Base-by-base conservation (phyloP, 2,797 vertebrate genomes). In the Nothura maculosa region DNA sequence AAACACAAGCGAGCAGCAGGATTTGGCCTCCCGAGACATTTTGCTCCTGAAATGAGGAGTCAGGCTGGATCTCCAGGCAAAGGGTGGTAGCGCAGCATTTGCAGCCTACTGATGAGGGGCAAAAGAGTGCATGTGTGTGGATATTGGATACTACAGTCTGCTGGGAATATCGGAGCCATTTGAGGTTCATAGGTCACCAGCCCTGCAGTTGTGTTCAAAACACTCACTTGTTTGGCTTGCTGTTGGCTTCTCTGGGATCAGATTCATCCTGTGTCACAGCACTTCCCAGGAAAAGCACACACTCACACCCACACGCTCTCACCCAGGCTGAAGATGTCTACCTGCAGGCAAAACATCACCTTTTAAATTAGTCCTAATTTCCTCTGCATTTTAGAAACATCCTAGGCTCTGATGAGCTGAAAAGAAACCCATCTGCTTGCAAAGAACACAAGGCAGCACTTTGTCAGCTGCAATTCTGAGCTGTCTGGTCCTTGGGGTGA, bases 311-410 rank as follows among this genome's bases (percentile, higher is more conserved):
- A 11, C n/a, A 2, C 5, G 7, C 58, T 93, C 72, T 89, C 85
- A 58, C 58, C 72, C 16, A 34, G 48, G 73, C 22, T 8, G 54
- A 82, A 74, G n/a, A 54, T 30, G 18, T 75, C 57, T 89, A 84
- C 86, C 83, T 84, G 74, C 81, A 38, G 78, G 90, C 84, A 90
- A 93, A 91, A 70, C 32, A 76, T 21, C 85, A 81, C 70, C 77
- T 93, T 93, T 96, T 93, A 57, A 84, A 95, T 94, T 91, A 91
- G 57, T 81, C 87, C 70, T 88, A 30, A 76, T 87, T 79, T 92
- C 36, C 61, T 91, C 61, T 81, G 70, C 25, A 21, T 34, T 81
- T 84, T 7, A 69, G 80, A 83, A 86, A 79, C 52, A 91, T 48
- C 55, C 80, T 60, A 67, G 61, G 18, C 63, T 50, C 50, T 87